Evolutionary conservation across 1,140 invertebrate genomes (phyloP), one percentile per base, ranked within the genome.

Genomic region (Lordiphosa clarofinis): DNA sequence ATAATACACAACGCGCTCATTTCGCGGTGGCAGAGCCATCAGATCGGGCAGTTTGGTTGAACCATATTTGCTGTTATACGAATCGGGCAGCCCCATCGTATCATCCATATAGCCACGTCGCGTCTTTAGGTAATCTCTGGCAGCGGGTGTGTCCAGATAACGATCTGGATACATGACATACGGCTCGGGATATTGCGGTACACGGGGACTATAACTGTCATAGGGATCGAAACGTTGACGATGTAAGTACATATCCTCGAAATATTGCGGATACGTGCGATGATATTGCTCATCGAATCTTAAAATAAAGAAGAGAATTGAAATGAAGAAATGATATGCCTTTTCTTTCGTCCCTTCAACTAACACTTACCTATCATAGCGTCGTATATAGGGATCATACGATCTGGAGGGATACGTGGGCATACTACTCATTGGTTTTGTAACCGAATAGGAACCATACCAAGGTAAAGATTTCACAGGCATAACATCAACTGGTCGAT

Each of bases 1-100:
- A 53, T 91, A 91, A 58, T 91, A 91, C 12, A 90, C 90, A 11
- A 90, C 73, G 4, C 87, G 74, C 46, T 89, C 87, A 43, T 78
- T 73, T 0, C 87, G 56, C 4, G 65, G 31, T 8, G 69, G 56
- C 11, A 52, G 19, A 2, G 55, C 24, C 24, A 28, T 13, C 11
- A 73, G 44, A 0, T 72, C 73, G 0, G 81, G 66, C 13, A 71
- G 54, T 47, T 88, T 87, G 0, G 63, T 28, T 0, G 66, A 21
- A 1, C 28, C 64, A 44, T 81, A 86, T 38, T 86, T 81, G 35
- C 61, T 57, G 40, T 52, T 46, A 11, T 73, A 76, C 8, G 68
- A 52, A 38, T 87, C 78, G 3, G 48, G 12, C 40, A 56, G 31
- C 0, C 64, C 36, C 13, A 72, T 55, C 1, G 42, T 31, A 2